Percentiles rank a stretch among this genome's conserved stretches.
Evolutionary conservation across 2,113 vertebrate genomes (phyloP).

Genomic region (Electrona antarctica): DNA sequence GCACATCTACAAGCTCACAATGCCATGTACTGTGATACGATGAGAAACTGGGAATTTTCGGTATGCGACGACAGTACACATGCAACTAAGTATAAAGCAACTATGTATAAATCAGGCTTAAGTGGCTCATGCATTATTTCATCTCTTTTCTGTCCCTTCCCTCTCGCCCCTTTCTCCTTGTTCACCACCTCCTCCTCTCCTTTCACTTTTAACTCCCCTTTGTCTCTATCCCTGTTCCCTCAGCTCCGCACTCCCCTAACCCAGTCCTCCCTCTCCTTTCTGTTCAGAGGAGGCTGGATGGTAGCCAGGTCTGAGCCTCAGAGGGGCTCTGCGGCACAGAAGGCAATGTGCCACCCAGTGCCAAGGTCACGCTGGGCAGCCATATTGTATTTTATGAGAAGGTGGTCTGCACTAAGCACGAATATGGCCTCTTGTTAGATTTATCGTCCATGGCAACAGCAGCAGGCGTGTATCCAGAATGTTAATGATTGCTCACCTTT

Average conservation of each 20-base stretch:
- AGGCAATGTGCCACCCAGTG: conserved; percentile 69
- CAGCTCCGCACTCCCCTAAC: not conserved
- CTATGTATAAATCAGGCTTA: too few species aligned
- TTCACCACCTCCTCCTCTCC: conserved; percentile 1
- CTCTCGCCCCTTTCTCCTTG: conserved; percentile 4
- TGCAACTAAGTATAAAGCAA: too few species aligned
- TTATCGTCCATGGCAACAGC: conserved; percentile 60
- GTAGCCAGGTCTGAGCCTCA: conserved; percentile 64
- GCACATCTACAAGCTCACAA: too few species aligned
- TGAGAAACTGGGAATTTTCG: too few species aligned
- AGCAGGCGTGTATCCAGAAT: conserved; percentile 42
- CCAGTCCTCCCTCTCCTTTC: not conserved
- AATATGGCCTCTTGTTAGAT: conserved; percentile 68
- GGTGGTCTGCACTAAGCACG: conserved; percentile 70
- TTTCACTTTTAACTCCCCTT: conserved; percentile 8
- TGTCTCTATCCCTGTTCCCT: conserved; percentile 5
- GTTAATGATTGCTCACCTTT: conserved; percentile 8
- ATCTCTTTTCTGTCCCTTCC: conserved; percentile 23
- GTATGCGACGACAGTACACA: too few species aligned
- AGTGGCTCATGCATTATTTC: not conserved
- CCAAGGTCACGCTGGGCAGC: conserved; percentile 80
- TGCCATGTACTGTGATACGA: too few species aligned
- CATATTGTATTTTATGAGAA: conserved; percentile 82
- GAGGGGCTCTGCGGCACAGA: conserved; percentile 74
- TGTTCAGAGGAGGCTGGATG: conserved; percentile 62